Evolutionary conservation across 37 sponge, comb jelly and placozoan genomes (phyloP).

Genomic region (Beroe forskalii): DNA sequence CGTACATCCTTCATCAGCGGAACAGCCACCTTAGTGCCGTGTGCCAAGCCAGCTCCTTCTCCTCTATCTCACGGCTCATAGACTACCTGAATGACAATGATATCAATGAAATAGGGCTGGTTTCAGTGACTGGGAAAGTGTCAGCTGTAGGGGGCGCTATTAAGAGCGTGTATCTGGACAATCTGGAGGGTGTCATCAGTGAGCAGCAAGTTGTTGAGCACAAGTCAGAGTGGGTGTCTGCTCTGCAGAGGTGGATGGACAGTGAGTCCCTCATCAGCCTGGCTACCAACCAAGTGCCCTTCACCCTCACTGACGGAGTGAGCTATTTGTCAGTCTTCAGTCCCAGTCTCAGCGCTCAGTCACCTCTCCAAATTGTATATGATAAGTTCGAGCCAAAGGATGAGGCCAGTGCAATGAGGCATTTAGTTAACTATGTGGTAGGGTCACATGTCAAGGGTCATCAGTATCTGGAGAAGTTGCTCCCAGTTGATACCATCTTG

Average conservation of each 20-base stretch:
- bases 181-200: slow-evolving; percentile 10
- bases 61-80: slow-evolving; percentile 32
- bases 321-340: slow-evolving; percentile 10
- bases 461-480: slow-evolving; percentile 45
- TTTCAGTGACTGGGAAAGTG: slow-evolving; percentile 49
- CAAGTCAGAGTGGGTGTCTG: slow-evolving; percentile 16
- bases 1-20: slow-evolving; percentile 37
- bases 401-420: slow-evolving; percentile 16
- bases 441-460: slow-evolving; percentile 47
- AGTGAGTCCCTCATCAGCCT: slow-evolving; percentile 24
- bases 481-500: slow-evolving; percentile 50
- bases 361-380: slow-evolving; percentile 27
- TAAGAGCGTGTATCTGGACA: slow-evolving; percentile 30
- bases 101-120: slow-evolving; percentile 12
- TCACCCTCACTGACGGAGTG: slow-evolving; percentile 45
- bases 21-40: slow-evolving; percentile 36
- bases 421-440: slow-evolving; percentile 21
- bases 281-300: neutral
- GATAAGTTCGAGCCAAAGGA: slow-evolving; percentile 56
- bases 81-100: slow-evolving; percentile 42
- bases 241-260: slow-evolving; percentile 49
- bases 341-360: neutral
- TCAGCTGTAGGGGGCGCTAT: neutral
- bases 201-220: slow-evolving; percentile 37
- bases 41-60: slow-evolving; percentile 37